These are phyloP conservation scores for Neoitamus cyanurus DNA, from an alignment of 2,888 invertebrate genomes.

Conservation along the genomic window DNA sequence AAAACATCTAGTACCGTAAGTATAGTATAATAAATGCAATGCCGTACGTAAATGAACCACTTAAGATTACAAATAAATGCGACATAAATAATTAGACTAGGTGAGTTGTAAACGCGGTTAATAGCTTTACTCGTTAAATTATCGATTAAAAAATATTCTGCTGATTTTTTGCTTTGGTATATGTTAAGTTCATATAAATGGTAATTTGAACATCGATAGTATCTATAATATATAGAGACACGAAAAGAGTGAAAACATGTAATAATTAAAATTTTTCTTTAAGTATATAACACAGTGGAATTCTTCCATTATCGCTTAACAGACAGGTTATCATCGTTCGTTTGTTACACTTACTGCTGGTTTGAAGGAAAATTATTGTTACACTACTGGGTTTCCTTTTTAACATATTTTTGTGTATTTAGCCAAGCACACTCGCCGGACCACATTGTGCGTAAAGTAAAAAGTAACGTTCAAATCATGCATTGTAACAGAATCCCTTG, in stretches of 20 bases:
- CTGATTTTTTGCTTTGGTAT: slow-evolving; percentile 21
- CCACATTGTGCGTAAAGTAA: slow-evolving; percentile 2
- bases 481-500: neutral
- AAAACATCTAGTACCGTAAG: slow-evolving; percentile 28
- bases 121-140: slow-evolving; percentile 33
- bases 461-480: neutral
- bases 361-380: slow-evolving; percentile 13
- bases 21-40: slow-evolving; percentile 12
- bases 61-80: slow-evolving; percentile 23
- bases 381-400: slow-evolving; percentile 7
- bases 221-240: slow-evolving; percentile 44
- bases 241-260: slow-evolving; percentile 45
- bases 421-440: neutral
- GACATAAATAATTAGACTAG: slow-evolving; percentile 40
- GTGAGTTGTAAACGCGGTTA: slow-evolving; percentile 18
- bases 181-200: slow-evolving; percentile 38
- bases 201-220: slow-evolving; percentile 46
- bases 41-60: slow-evolving; percentile 15
- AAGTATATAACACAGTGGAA: slow-evolving; percentile 43
- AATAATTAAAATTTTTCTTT: slow-evolving; percentile 44
- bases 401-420: neutral
- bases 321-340: slow-evolving; percentile 20
- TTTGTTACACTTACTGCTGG: slow-evolving; percentile 4
- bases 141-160: slow-evolving; percentile 25
- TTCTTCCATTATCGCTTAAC: slow-evolving; percentile 31